Conservation (phyloP, 2,888 invertebrate species). For the Drosophila longiperda region DNA sequence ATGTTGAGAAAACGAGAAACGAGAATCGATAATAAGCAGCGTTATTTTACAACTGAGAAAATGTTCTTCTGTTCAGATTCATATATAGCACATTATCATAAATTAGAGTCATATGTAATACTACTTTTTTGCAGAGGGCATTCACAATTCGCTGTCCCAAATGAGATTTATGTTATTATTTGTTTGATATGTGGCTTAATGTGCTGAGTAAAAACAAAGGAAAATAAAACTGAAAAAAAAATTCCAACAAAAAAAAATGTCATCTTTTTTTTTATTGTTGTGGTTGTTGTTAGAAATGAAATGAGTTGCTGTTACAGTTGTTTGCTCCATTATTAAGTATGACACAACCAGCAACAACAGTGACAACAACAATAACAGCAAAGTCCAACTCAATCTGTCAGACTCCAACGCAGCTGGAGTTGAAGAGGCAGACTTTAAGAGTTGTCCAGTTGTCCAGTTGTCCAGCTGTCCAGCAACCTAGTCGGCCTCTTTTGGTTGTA, state of each 20-base stretch:
- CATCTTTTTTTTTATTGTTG: slow-evolving; percentile 56
- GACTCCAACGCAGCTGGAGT: slow-evolving; percentile 46
- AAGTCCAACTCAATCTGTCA: slow-evolving; percentile 47
- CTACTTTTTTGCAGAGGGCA: neutral
- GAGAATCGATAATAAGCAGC: neutral
- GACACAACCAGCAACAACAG: slow-evolving; percentile 47
- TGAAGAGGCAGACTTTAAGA: slow-evolving; percentile 19
- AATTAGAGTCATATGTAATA: neutral
- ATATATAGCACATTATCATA: neutral
- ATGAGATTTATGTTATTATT: slow-evolving; percentile 15
- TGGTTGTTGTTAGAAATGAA: slow-evolving; percentile 30
- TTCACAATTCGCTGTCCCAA: slow-evolving; percentile 7
- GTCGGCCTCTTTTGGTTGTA: slow-evolving; percentile 14
- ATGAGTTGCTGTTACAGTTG: slow-evolving; percentile 59
- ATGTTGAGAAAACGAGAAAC: neutral
- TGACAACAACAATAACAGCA: slow-evolving; percentile 14
- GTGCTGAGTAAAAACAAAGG: slow-evolving; percentile 17
- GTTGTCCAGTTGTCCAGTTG: slow-evolving; percentile 44
- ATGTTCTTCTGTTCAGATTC: neutral
- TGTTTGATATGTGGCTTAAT: slow-evolving; percentile 11
- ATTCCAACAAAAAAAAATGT: slow-evolving; percentile 42
- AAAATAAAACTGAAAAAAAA: slow-evolving; percentile 23
- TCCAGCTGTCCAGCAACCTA: slow-evolving; percentile 29
- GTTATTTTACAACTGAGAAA: neutral
- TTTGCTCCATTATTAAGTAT: slow-evolving; percentile 61